A percentile compares a stretch with the other conserved stretches of the same genome.
phyloP scores from a whole-genome alignment of 1,140 invertebrate species.

The Hyles vespertilio region DNA sequence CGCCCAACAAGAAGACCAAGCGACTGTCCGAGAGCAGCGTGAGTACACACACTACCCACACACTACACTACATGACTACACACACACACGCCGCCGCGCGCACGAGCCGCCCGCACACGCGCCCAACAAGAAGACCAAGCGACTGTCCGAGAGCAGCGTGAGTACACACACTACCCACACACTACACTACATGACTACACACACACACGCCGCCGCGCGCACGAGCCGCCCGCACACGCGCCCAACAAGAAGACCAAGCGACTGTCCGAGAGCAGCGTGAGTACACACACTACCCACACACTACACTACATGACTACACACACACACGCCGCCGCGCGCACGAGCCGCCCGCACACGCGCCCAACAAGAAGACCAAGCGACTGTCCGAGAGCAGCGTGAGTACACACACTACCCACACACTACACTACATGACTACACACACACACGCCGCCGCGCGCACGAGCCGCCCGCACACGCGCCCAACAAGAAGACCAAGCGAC shows the following conservation, averaged over 20 bases:
- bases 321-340: conserved; percentile 38
- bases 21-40: conserved; percentile 62
- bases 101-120: conserved; percentile 13
- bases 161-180: too few species aligned
- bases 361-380: conserved; percentile 56
- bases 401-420: too few species aligned
- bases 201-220: conserved; percentile 40
- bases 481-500: conserved; percentile 55
- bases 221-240: conserved; percentile 11
- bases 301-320: too few species aligned
- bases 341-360: conserved; percentile 13
- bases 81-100: conserved; percentile 41
- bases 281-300: too few species aligned
- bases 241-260: conserved; percentile 57
- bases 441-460: conserved; percentile 37
- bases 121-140: conserved; percentile 53
- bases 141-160: conserved; percentile 61
- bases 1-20: conserved; percentile 53
- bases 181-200: too few species aligned
- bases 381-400: conserved; percentile 59
- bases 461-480: conserved; percentile 16
- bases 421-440: too few species aligned
- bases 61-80: too few species aligned
- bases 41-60: too few species aligned
- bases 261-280: conserved; percentile 59